phyloP scores from a whole-genome alignment of 1,140 invertebrate genomes.

The Hypothenemus hampei region DNA sequence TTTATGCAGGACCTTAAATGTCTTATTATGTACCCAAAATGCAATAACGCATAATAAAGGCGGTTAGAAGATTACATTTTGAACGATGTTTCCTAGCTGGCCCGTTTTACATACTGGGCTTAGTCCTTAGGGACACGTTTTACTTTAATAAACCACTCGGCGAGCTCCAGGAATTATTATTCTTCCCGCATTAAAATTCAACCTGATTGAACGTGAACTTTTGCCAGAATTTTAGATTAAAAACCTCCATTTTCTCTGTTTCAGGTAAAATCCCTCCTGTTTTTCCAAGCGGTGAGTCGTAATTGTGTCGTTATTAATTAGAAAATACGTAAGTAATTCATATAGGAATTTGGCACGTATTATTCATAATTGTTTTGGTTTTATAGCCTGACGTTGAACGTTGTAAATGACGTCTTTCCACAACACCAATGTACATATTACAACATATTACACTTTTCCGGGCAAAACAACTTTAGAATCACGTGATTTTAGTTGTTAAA shows the following conservation, averaged over 20 bases:
- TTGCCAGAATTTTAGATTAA: background rate
- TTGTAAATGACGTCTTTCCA: constrained; percentile 9
- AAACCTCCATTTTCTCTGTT: background rate
- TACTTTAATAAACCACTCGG: constrained; percentile 5
- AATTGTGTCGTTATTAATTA: background rate
- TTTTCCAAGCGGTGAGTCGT: constrained; percentile 5
- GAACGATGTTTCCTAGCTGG: constrained; percentile 12
- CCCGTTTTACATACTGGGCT: background rate
- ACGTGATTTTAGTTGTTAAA: no score
- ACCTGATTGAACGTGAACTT: background rate
- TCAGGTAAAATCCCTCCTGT: constrained; percentile 8
- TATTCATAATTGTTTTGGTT: constrained; percentile 4
- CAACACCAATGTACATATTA: background rate
- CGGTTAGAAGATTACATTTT: constrained; percentile 16
- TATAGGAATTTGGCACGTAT: background rate
- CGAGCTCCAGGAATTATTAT: background rate
- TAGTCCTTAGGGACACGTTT: constrained; percentile 12
- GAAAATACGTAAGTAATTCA: background rate
- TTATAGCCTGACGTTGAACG: background rate
- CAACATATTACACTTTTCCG: background rate
- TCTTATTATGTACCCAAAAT: background rate
- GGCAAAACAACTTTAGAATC: no score
- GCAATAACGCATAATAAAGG: constrained; percentile 16
- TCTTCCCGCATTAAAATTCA: background rate
- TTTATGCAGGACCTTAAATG: no score